These are phyloP conservation scores for Elysia crispata DNA, from an alignment of 2,888 invertebrate species.

Conservation along the genomic window DNA sequence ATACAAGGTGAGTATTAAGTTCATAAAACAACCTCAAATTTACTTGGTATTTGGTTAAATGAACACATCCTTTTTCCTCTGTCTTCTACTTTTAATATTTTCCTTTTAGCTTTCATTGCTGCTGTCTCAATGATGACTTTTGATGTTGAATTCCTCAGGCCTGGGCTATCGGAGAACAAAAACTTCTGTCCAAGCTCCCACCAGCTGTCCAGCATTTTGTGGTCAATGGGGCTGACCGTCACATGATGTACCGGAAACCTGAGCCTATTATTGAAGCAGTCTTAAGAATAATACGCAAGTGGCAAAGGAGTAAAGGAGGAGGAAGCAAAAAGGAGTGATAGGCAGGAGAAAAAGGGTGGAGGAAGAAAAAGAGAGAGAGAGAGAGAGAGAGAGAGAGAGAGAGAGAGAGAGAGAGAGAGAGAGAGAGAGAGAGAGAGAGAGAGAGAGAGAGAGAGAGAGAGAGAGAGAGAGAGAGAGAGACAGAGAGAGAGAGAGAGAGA, in stretches of 20 bases:
- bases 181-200: slow-evolving; percentile 65
- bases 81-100: no score
- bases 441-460: no score
- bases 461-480: no score
- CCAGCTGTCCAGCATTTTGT: slow-evolving; percentile 72
- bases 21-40: no score
- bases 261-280: slow-evolving; percentile 69
- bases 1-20: no score
- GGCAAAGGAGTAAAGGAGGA: slow-evolving; percentile 47
- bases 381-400: slow-evolving; percentile 25
- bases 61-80: no score
- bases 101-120: no score
- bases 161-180: slow-evolving; percentile 74
- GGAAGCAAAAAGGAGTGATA: not conserved
- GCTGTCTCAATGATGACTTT: not conserved
- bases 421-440: slow-evolving; percentile 10
- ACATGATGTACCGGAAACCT: slow-evolving; percentile 71
- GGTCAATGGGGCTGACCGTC: slow-evolving; percentile 73
- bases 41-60: no score
- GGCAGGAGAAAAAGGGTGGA: not conserved
- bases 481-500: no score
- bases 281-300: slow-evolving; percentile 62
- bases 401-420: slow-evolving; percentile 29
- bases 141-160: slow-evolving; percentile 58
- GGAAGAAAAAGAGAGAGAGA: not conserved